Base-by-base conservation (phyloP, 1,140 invertebrate genomes). In the Ceratitis capitata region DNA sequence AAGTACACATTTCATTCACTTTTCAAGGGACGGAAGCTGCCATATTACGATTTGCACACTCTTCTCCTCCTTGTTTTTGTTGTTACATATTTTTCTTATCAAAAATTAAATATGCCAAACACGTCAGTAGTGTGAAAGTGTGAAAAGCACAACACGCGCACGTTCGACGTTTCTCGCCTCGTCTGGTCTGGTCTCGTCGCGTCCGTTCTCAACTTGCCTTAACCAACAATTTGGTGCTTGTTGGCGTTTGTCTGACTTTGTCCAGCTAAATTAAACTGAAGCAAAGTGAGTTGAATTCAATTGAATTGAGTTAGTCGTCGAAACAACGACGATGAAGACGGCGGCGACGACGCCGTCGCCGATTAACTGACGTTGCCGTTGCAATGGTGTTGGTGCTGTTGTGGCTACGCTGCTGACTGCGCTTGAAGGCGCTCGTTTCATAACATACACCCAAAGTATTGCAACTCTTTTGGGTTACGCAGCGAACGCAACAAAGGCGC, bases 1-100 rank as follows among this genome's bases (percentile, higher is more conserved):
- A 49, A 83, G 10, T 29, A 23, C 23, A 29, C 23, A 83, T 29
- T 82, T 47, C 1, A 49, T 47, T 61, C 56, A 39, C 49, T 32
- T 58, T 49, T 29, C 10, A 32, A 14, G 23, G 84, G 84, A 74
- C 84, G 84, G 84, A 85, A 85, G 84, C 84, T 85, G 61, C 49
- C n/a, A 51, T 49, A 45, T 56, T 12, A 16, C 64, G 47, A 35
- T 74, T 26, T 32, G 51, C 32, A 69, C 7, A 69, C 10, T 12
- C 23, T 12, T 84, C 58, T 84, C n/a, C n/a, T n/a, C n/a, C 23
- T 26, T 42, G 32, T 83, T 58, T 64, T 84, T 84, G 58, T 69
- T 64, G n/a, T 45, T 64, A 32, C 14, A 49, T 49, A 49, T n/a
- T n/a, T n/a, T 56, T 56, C 19, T 56, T n/a, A 56, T 56, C 19